Evolutionary conservation across 1,140 invertebrate genomes (phyloP).

Genomic region (Prorops nasuta): DNA sequence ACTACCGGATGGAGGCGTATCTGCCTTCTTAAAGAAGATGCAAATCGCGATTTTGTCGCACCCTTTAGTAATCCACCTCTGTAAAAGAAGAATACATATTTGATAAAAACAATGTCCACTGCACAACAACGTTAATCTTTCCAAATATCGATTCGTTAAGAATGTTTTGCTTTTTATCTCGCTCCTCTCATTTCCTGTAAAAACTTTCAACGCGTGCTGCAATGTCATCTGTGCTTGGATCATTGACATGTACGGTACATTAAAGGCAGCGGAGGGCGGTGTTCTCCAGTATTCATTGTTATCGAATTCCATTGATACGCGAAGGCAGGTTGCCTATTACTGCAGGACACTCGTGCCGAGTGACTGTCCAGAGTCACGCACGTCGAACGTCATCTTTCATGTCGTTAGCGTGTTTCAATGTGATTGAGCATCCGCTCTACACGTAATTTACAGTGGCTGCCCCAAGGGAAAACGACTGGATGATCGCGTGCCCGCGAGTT

Average conservation of each 20-base stretch:
- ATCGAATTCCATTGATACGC: conserved; percentile 3
- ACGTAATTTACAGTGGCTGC: conserved; percentile 31
- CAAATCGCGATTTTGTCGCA: too few relatives aligned
- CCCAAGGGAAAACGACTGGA: conserved; percentile 28
- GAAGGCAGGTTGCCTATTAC: not conserved
- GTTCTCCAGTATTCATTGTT: not conserved
- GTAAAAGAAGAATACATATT: conserved; percentile 8
- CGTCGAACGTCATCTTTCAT: conserved; percentile 27
- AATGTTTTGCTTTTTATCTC: too few relatives aligned
- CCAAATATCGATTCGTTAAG: not conserved
- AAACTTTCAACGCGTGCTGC: too few relatives aligned
- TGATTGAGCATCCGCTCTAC: conserved; percentile 30
- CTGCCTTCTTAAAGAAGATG: too few relatives aligned
- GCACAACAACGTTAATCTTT: not conserved
- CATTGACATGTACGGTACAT: too few relatives aligned
- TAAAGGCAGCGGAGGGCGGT: too few relatives aligned
- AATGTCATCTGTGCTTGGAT: too few relatives aligned
- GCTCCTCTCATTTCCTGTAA: too few relatives aligned
- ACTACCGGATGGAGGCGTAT: conserved; percentile 47
- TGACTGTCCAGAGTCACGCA: conserved; percentile 29
- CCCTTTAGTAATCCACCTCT: too few relatives aligned
- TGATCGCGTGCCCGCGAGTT: conserved; percentile 25
- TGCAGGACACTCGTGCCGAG: conserved; percentile 13
- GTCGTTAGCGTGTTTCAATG: conserved; percentile 35
- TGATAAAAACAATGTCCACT: not conserved